A percentile compares a stretch with the other conserved stretches of the same genome.
Evolutionary conservation across 2,797 vertebrate species (phyloP).

Genomic region (Gallinago stenura): DNA sequence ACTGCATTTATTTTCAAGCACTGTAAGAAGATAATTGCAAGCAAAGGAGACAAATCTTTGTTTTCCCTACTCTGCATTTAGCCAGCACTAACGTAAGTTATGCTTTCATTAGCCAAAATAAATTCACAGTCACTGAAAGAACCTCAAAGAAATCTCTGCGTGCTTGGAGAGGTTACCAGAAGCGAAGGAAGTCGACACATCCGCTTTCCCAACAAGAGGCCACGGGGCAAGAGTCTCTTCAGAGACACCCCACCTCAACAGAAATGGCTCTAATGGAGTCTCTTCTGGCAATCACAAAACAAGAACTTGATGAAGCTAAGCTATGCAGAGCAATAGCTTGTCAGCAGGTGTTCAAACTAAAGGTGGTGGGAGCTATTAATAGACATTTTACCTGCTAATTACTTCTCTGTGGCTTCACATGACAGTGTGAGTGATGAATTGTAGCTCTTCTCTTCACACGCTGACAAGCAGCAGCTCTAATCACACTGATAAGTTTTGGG

Average conservation of each 20-base stretch:
- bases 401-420: conserved; percentile 51
- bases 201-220: background rate
- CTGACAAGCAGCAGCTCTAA: conserved; percentile 45
- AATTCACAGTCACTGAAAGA: conserved; percentile 2
- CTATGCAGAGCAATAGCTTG: conserved; percentile 38
- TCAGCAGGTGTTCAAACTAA: conserved; percentile 41
- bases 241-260: background rate
- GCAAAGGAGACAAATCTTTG: conserved; percentile 25
- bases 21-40: conserved; percentile 27
- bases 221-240: background rate
- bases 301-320: conserved; percentile 39
- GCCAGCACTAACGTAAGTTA: background rate
- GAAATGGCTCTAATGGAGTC: background rate
- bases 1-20: conserved; percentile 24
- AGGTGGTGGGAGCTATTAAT: conserved; percentile 43
- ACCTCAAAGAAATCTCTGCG: conserved; percentile 5
- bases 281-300: background rate
- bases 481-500: background rate
- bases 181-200: background rate
- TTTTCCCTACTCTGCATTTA: conserved; percentile 14
- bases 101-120: background rate
- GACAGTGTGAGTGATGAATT: conserved; percentile 44
- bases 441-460: conserved; percentile 29
- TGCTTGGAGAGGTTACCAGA: background rate
- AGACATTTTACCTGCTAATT: conserved; percentile 66